Evolutionary conservation across 92 coral and sea anemone species (phyloP).

Genomic region (Siderastrea siderea): DNA sequence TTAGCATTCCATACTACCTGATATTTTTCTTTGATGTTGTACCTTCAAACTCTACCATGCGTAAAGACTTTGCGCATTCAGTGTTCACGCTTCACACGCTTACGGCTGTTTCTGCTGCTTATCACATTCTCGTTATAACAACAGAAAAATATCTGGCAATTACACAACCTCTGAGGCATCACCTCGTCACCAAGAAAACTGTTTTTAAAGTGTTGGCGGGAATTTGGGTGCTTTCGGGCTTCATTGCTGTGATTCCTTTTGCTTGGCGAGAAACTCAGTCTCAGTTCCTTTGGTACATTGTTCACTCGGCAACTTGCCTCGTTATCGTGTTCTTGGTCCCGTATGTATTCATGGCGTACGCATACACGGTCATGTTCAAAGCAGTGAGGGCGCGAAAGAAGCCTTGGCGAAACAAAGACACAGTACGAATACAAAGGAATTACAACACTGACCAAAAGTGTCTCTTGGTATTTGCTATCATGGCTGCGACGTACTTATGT

Average conservation of each 20-base stretch:
- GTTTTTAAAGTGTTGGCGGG: constrained; percentile 28
- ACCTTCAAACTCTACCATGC: not conserved
- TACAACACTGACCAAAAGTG: constrained; percentile 19
- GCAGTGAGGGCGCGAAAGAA: constrained; percentile 35
- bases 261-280: constrained; percentile 25
- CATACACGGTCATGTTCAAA: constrained; percentile 61
- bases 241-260: constrained; percentile 68
- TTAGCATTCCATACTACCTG: constrained; percentile 2
- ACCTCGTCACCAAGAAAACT: constrained; percentile 62
- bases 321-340: constrained; percentile 73
- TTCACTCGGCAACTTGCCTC: constrained; percentile 62
- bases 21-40: not conserved
- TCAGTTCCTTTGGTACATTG: constrained; percentile 4
- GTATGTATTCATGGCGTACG: constrained; percentile 68
- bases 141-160: constrained; percentile 82
- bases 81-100: constrained; percentile 35
- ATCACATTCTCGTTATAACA: constrained; percentile 75
- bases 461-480: constrained; percentile 48
- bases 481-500: constrained; percentile 58
- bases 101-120: constrained; percentile 70
- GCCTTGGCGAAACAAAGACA: not conserved
- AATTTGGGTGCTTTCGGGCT: constrained; percentile 69
- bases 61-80: not conserved
- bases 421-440: not conserved
- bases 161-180: constrained; percentile 69